These are phyloP conservation scores for Eurypyga helias DNA, from an alignment of 2,113 vertebrate genomes.

Conservation along the genomic window DNA sequence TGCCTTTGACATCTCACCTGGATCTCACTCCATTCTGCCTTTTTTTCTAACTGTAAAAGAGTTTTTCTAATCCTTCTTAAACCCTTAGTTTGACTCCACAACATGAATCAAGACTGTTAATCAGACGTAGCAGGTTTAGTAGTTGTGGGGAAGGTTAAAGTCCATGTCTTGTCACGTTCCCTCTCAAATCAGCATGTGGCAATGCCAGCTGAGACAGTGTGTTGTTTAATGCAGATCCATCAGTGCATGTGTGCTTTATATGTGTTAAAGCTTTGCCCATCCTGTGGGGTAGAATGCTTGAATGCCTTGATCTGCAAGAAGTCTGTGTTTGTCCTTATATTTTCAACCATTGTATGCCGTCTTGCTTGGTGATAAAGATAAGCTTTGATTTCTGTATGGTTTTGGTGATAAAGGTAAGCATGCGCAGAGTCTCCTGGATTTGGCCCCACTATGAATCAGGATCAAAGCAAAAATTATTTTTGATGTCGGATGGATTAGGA, in stretches of 20 bases:
- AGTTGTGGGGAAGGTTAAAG: neutral
- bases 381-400: neutral
- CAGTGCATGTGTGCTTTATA: neutral
- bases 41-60: neutral
- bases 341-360: neutral
- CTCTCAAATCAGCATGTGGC: neutral
- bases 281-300: neutral
- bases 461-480: neutral
- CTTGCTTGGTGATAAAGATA: neutral
- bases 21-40: neutral
- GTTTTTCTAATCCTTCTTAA: slow-evolving; percentile 11
- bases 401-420: neutral
- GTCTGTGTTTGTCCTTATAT: neutral
- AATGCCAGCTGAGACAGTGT: neutral
- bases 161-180: neutral
- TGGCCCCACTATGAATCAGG: neutral
- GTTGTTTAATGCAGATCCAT: neutral
- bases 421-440: neutral
- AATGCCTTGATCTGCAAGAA: neutral
- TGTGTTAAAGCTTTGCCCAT: neutral
- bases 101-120: neutral
- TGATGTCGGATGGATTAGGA: neutral
- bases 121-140: neutral
- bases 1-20: neutral
- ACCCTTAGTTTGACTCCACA: neutral